Evolutionary conservation across 2,888 invertebrate genomes (phyloP), one percentile per base, ranked within the genome.

Genomic region (Drosophila colorata): DNA sequence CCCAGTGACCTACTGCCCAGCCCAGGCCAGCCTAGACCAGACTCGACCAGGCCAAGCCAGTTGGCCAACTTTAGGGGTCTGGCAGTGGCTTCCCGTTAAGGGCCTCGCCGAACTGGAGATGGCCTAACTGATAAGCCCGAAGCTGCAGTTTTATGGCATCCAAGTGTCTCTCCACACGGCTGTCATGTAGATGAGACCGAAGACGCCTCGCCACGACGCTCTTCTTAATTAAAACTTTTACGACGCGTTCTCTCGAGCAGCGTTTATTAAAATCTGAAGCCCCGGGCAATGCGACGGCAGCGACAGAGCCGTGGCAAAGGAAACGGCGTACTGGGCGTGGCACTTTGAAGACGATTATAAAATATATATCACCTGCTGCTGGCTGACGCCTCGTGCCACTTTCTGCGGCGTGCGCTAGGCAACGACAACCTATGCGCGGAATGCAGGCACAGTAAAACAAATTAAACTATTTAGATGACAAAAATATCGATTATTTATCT

Each of bases 221-320:
- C 58, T 51, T 78, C 85, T 83, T 84, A 84, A 84, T 84, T 84
- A 84, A 84, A 84, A 84, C 78, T 88, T 84, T 84, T 77, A 56
- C 69, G 56, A 31, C 47, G 44, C 73, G 67, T 43, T 47, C 81
- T 67, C 67, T 69, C 43, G 43, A 75, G 69, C 69, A 52, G 60
- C 83, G 77, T 78, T 88, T 83, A 83, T 83, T 86, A 86, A 88
- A 84, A 88, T 75, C 69, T 78, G 64, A 76, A 70, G 80, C 88
- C 69, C 61, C 25, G 23, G 70, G 82, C 74, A 52, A 41, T 69
- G 66, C 69, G 69, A 33, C 47, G 40, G 14, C 38, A 58, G 16
- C 23, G 16, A 16, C 25, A 38, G 18, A 20, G 48, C 28, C 16
- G 8, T 5, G 43, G 41, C 5, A 48, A n/a, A 37, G 35, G 37